phyloP scores from a whole-genome alignment of 1,140 invertebrate species.

The Archegozetes longisetosus region DNA sequence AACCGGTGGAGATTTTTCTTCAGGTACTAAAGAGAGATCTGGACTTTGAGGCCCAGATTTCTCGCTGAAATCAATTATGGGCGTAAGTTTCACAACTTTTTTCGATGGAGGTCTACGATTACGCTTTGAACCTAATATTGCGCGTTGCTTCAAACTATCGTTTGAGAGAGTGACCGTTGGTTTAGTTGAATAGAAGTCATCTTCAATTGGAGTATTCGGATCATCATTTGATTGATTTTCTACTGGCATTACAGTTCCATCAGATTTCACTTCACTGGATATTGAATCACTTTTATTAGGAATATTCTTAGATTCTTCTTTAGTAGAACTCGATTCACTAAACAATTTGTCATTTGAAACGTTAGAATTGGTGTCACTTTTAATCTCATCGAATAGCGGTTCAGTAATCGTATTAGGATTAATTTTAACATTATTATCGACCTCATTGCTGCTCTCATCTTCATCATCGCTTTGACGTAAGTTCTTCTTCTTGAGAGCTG shows the following conservation, averaged over 20 bases:
- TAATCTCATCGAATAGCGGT: not conserved
- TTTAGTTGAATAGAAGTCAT: not conserved
- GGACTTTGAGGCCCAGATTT: not conserved
- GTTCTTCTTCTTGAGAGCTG: too few species aligned
- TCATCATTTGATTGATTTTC: not conserved
- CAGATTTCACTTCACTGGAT: not conserved
- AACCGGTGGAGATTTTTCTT: not conserved
- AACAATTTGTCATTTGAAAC: not conserved
- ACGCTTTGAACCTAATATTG: not conserved
- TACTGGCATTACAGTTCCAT: not conserved
- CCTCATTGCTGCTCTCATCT: too few species aligned
- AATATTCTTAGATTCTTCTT: not conserved
- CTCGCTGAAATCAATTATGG: not conserved
- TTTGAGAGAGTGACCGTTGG: not conserved
- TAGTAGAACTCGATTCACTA: not conserved
- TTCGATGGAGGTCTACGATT: constrained; percentile 1
- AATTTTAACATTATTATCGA: not conserved
- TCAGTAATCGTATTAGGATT: not conserved
- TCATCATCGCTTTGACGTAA: too few species aligned
- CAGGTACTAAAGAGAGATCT: not conserved
- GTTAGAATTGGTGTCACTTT: not conserved
- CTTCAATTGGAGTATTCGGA: not conserved
- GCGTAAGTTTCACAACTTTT: not conserved
- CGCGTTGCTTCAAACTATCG: constrained; percentile 5
- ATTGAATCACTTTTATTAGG: not conserved